Base-by-base conservation (phyloP, 2,797 vertebrate genomes). In the Myioborus miniatus region DNA sequence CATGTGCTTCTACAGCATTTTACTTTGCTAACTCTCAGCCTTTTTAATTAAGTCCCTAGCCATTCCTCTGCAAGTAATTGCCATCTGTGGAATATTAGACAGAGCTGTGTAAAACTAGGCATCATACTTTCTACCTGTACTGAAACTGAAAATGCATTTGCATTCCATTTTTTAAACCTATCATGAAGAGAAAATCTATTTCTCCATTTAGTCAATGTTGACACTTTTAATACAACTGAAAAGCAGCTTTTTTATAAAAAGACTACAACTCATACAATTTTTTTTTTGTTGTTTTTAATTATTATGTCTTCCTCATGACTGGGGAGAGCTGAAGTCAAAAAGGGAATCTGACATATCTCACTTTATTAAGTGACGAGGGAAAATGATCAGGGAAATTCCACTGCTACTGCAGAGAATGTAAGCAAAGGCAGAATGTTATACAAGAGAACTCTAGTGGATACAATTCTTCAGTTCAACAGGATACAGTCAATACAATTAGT, bases 11-110 rank as follows among this genome's bases (percentile, higher is more conserved):
- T 97, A 34, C 62, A 94, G 90, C 88, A 97, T 95, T 95, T 96
- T 81, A 91, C 83, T 94, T 95, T 96, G 80, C 92, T 96, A 97
- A 96, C 95, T 97, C 96, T 90, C 92, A 95, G 77, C 59, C 78
- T 97, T 98, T 98, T 97, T 97, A 98, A 98, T 98, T 97, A 97
- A 97, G 96, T 97, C 96, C 87, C 96, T 97, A 95, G 96, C 97
- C 94, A 91, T 98, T 97, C 94, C 93, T 96, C 95, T 97, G 94
- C 96, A 97, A 97, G 95, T 95, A 97, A 97, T 97, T 98, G 96
- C 95, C 95, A 97, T 97, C 97, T 93, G 86, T 95, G 84, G 97
- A 97, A 97, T 95, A 98, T 97, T 97, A 98, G 95, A 96, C 94
- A 96, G 92, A 97, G 88, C 75, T 95, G 39, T 94, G 76, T 95